Base-by-base conservation (phyloP, 2,113 vertebrate genomes). In the Platysternon megacephalum region DNA sequence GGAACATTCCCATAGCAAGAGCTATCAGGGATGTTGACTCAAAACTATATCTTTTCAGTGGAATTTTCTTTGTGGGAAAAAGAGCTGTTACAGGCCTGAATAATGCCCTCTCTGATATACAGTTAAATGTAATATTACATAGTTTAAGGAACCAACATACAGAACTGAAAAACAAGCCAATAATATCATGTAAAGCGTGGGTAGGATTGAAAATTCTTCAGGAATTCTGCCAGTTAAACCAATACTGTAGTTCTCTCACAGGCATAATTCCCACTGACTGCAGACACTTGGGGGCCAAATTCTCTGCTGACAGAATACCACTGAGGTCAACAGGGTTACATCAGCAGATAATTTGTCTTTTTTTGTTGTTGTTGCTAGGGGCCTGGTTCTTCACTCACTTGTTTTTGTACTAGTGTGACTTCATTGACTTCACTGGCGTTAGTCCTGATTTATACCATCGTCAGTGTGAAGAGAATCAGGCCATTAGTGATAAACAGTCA, bases 401-500 rank as follows among this genome's bases (percentile, higher is more conserved):
- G 16, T 91, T 96, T 97, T 94, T 89, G 81, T 88, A 49, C 87
- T 74, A 88, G 87, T 72, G 44, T 32, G 11, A 52, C 93, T 94
- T 16, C 29, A 28, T 8, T 55, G 49, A 93, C 80, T 95, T 88
- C 35, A 6, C 94, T 84, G 90, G 74, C 6, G 42, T 91, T 88
- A 94, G 90, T 87, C 85, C 29, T 97, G 82, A 89, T 95, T 96
- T 95, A 89, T 86, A 29, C 46, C 46, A n/a, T 85, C 46, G 11
- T 49, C 79, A 94, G 79, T 79, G 78, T 78, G 92, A 85, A 52
- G 48, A 26, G 91, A 39, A 49, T 86, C 56, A 91, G 82, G 78
- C 89, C 56, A 32, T 84, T 24, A 22, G 58, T 7, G 24, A 49
- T 91, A 86, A 86, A 94, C 84, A 95, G n/a, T 17, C 90, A 87